Conservation (phyloP, 1,140 invertebrate species). For the Glossosoma conforme region DNA sequence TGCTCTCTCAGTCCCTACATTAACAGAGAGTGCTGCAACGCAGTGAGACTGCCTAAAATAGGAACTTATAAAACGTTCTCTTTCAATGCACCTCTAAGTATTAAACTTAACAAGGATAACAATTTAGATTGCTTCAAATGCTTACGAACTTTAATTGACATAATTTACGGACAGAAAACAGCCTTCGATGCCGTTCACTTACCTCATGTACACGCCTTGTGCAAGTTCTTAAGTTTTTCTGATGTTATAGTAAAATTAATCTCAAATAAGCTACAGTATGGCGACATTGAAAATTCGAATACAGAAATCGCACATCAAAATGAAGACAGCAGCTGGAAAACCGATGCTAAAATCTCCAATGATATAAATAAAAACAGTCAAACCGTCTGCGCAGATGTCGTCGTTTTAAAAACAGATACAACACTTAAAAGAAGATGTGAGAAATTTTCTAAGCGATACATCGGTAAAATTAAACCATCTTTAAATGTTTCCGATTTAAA, state of each 20-base stretch:
- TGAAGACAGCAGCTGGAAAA: too few species aligned
- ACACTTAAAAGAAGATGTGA: too few species aligned
- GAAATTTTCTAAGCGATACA: too few species aligned
- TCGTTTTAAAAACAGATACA: too few species aligned
- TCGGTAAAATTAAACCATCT: too few species aligned
- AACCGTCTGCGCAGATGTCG: too few species aligned
- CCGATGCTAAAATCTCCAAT: too few species aligned
- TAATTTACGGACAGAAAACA: constrained; percentile 26
- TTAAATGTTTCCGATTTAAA: constrained; percentile 12
- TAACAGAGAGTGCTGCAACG: constrained; percentile 22
- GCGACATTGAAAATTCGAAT: too few species aligned
- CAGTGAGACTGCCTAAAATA: constrained; percentile 8
- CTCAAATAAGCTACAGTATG: constrained; percentile 6
- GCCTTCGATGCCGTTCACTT: constrained; percentile 10
- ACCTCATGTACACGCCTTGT: constrained; percentile 17
- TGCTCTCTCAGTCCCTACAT: constrained; percentile 23
- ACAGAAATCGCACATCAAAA: too few species aligned
- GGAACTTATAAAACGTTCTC: constrained; percentile 18
- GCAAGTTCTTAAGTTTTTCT: constrained; percentile 19
- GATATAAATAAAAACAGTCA: too few species aligned
- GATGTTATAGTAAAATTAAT: constrained; percentile 24
- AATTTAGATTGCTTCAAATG: constrained; percentile 25
- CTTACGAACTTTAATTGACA: constrained; percentile 20
- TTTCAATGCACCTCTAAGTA: constrained; percentile 21
- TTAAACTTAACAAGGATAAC: constrained; percentile 23